These are phyloP conservation scores for Antheraea yamamai DNA, from an alignment of 2,888 invertebrate genomes.

Conservation along the genomic window DNA sequence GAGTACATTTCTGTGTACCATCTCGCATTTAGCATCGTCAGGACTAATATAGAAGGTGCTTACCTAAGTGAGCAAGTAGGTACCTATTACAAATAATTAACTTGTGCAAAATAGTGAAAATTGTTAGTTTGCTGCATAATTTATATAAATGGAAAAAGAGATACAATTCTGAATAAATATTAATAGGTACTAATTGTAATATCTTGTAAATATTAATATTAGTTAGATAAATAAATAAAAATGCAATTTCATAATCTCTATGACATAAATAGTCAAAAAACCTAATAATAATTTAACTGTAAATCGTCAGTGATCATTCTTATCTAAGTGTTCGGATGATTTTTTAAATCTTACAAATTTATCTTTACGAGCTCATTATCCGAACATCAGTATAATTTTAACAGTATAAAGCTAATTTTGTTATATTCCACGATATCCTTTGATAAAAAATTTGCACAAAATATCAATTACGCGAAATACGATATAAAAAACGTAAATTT, in stretches of 20 bases:
- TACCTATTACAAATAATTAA: neutral
- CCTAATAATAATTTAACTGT: neutral
- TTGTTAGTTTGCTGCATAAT: neutral
- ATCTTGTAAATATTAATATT: neutral
- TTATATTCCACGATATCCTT: neutral
- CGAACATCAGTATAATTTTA: neutral
- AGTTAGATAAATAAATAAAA: neutral
- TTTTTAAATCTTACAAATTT: neutral
- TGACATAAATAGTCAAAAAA: neutral
- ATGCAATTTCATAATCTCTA: neutral
- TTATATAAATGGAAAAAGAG: neutral
- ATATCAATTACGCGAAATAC: neutral
- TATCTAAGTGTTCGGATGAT: neutral
- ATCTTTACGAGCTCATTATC: neutral
- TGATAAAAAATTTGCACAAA: neutral
- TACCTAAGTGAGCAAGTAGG: neutral
- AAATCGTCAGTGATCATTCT: neutral
- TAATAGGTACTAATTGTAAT: neutral
- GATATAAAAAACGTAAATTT: neutral
- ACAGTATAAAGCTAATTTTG: neutral
- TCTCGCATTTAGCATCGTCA: neutral
- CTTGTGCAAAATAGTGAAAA: neutral
- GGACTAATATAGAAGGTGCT: neutral
- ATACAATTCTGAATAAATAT: neutral
- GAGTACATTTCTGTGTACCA: neutral